Base-by-base conservation (phyloP, 2,113 vertebrate genomes). In the Callospermophilus lateralis region DNA sequence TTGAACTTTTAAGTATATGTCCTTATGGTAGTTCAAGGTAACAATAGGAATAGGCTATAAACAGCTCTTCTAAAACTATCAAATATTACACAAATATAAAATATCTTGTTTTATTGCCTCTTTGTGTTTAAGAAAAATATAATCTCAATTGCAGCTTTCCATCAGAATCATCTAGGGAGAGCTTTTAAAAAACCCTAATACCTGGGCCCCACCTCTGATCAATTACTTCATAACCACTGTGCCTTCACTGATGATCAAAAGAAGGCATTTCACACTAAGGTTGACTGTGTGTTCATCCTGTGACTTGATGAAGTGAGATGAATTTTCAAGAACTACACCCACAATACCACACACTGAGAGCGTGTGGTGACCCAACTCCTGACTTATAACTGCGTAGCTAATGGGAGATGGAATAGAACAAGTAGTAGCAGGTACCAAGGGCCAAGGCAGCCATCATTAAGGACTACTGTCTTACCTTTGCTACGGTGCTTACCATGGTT, bases 51-150 rank as follows among this genome's bases (percentile, higher is more conserved):
- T 1, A 77, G 37, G 26, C 8, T 67, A 34, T 9, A 55, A 73
- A 93, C n/a, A 94, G 48, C 34, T 51, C 89, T 95, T 84, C 61
- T 84, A 37, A 95, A 90, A 78, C 53, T 26, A 72, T 39, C 34
- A 39, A 78, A 26, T 24, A 90, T 16, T 24, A 13, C 22, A 45
- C 7, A 37, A 16, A 68, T 15, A 2, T 51, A 68, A 95, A 86
- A 74, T 68, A 63, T 4, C 74, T 39, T 15, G 4, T 4, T 93
- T 61, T 68, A 39, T 24, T 11, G 7, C 11, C 11, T 84, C 65
- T 84, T 42, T 45, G 32, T 58, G 19, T 65, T 90, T 84, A 45
- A 61, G 30, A 61, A 73, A 68, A 61, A 48, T 10, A 32, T 20
- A 45, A 42, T 12, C 42, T 94, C 70, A 45, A 68, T n/a, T 28